Conservation (phyloP, 2,888 invertebrate species). For the Stegophylla sp. region DNA sequence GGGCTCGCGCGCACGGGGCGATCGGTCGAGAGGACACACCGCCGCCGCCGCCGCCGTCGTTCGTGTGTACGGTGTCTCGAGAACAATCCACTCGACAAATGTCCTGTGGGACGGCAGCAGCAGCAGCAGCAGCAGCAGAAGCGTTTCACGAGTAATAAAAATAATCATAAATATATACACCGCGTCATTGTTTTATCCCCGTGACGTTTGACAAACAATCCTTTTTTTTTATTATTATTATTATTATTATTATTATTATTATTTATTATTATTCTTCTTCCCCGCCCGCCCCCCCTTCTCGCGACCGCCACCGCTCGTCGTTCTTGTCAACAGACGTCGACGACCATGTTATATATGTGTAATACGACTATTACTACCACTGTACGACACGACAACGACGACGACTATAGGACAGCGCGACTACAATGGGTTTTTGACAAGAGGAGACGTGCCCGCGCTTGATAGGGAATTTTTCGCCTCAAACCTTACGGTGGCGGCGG, state of each 20-base stretch:
- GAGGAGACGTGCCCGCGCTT: constrained; percentile 31
- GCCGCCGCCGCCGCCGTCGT: not conserved
- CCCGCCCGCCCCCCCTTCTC: too few species aligned
- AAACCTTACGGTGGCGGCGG: constrained; percentile 38
- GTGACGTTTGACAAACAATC: constrained; percentile 59
- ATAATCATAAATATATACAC: constrained; percentile 52
- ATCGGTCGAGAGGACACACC: constrained; percentile 46
- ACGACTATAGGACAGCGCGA: constrained; percentile 1
- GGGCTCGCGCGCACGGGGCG: constrained; percentile 32
- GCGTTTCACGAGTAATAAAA: constrained; percentile 39
- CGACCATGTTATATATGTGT: not conserved
- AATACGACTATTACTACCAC: not conserved
- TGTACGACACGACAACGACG: not conserved
- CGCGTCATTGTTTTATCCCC: constrained; percentile 58
- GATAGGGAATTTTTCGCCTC: constrained; percentile 39
- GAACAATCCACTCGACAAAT: constrained; percentile 56
- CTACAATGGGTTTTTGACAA: constrained; percentile 52
- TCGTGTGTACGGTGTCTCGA: constrained; percentile 51
- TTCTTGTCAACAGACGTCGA: constrained; percentile 28
- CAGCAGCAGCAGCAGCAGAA: not conserved
- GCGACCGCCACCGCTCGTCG: not conserved
- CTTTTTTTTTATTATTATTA: constrained; percentile 55
- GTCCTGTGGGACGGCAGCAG: constrained; percentile 40
- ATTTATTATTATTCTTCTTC: constrained; percentile 33
- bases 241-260: not conserved